These are phyloP conservation scores for Andrena praecox DNA, from an alignment of 2,888 invertebrate species.

Conservation along the genomic window DNA sequence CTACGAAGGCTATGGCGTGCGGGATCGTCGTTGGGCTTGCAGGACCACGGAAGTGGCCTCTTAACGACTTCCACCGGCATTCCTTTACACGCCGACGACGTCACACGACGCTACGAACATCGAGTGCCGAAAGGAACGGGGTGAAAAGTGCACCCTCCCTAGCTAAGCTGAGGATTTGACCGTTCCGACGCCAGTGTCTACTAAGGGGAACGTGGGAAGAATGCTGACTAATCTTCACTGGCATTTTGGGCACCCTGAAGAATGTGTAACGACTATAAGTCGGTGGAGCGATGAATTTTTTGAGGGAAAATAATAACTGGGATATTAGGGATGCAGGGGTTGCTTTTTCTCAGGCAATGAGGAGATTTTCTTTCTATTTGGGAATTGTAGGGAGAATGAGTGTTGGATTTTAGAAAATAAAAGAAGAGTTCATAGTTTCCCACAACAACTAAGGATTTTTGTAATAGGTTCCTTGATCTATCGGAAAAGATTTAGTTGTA, in stretches of 20 bases:
- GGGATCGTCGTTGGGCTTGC: background rate
- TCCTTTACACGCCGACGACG: constrained; percentile 52
- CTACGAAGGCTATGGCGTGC: background rate
- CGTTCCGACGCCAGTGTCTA: background rate
- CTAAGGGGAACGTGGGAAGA: background rate
- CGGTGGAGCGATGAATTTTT: background rate
- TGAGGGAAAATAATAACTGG: background rate
- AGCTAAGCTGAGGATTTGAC: constrained; percentile 15
- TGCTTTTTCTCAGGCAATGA: no score
- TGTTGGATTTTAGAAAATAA: no score
- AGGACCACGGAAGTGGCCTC: constrained; percentile 20
- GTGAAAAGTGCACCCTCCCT: constrained; percentile 8
- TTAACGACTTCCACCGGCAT: constrained; percentile 62
- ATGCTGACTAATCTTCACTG: background rate
- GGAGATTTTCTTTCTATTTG: no score
- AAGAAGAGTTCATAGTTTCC: no score
- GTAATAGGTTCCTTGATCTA: no score
- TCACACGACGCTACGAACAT: constrained; percentile 31
- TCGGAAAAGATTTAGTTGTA: no score
- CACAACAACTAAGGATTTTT: no score
- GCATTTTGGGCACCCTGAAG: background rate
- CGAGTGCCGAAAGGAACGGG: constrained; percentile 11
- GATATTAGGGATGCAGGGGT: background rate
- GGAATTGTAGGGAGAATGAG: no score
- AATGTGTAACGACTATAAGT: background rate